phyloP scores from a whole-genome alignment of 1,140 invertebrate species.

The Protaetia brevitarsis region DNA sequence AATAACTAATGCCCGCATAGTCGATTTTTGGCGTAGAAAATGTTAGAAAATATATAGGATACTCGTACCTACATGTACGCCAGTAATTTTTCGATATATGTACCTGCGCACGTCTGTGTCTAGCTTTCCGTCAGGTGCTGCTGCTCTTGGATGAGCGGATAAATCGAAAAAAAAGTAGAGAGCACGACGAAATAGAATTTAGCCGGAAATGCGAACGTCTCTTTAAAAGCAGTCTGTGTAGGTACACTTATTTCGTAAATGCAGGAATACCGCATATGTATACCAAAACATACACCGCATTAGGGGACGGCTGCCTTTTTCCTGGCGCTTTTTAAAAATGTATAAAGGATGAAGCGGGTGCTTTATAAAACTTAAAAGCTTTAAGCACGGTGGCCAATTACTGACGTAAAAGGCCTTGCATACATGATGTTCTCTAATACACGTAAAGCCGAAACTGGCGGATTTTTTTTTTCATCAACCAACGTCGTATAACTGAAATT shows the following conservation, averaged over 20 bases:
- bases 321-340: slow-evolving; percentile 46
- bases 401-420: slow-evolving; percentile 43
- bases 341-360: slow-evolving; percentile 45
- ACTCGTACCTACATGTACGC: too few relatives aligned
- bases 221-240: slow-evolving; percentile 19
- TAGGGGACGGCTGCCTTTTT: slow-evolving; percentile 33
- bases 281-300: slow-evolving; percentile 32
- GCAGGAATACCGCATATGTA: slow-evolving; percentile 29
- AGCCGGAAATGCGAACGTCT: not conserved
- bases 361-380: slow-evolving; percentile 45
- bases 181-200: slow-evolving; percentile 1
- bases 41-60: too few relatives aligned
- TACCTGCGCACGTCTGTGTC: too few relatives aligned
- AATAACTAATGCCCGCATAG: too few relatives aligned
- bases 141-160: not conserved
- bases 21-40: too few relatives aligned
- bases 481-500: too few relatives aligned
- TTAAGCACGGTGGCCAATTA: slow-evolving; percentile 47
- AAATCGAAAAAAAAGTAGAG: not conserved
- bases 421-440: slow-evolving; percentile 33
- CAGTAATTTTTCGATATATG: too few relatives aligned
- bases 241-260: slow-evolving; percentile 24
- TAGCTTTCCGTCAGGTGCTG: not conserved
- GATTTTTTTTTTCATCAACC: too few relatives aligned
- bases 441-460: too few relatives aligned